Evolutionary conservation across 2,888 invertebrate genomes (phyloP).

Genomic region (Drosophila aldrichi): DNA sequence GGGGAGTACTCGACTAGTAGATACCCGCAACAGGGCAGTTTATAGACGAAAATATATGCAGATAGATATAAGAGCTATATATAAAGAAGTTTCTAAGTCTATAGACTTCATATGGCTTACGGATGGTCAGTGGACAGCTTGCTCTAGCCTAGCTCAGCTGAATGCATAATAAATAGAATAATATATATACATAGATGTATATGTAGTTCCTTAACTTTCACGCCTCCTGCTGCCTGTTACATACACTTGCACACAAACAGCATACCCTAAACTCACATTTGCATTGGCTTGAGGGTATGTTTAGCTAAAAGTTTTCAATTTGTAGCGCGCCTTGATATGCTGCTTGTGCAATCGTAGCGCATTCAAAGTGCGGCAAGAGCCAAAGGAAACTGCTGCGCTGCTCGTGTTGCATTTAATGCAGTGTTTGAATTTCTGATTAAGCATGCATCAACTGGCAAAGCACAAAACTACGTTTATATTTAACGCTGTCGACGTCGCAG

Average conservation of each 20-base stretch:
- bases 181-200: no score
- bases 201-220: not conserved
- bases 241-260: not conserved
- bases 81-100: no score
- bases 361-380: constrained; percentile 22
- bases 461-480: constrained; percentile 48
- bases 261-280: not conserved
- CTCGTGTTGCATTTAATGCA: constrained; percentile 47
- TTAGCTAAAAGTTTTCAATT: not conserved
- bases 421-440: constrained; percentile 62
- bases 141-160: no score
- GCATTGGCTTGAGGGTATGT: not conserved
- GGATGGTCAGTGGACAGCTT: no score
- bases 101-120: no score
- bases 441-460: constrained; percentile 56
- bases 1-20: not conserved
- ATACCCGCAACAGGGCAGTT: not conserved
- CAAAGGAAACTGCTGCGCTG: constrained; percentile 21
- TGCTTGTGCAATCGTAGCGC: constrained; percentile 25
- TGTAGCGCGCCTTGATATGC: not conserved
- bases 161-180: no score
- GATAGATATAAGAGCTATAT: not conserved
- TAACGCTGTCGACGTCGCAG: constrained; percentile 27
- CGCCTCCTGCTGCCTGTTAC: not conserved
- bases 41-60: not conserved